Base-by-base conservation (phyloP, 2,888 invertebrate species). In the Eristalis tenax region DNA sequence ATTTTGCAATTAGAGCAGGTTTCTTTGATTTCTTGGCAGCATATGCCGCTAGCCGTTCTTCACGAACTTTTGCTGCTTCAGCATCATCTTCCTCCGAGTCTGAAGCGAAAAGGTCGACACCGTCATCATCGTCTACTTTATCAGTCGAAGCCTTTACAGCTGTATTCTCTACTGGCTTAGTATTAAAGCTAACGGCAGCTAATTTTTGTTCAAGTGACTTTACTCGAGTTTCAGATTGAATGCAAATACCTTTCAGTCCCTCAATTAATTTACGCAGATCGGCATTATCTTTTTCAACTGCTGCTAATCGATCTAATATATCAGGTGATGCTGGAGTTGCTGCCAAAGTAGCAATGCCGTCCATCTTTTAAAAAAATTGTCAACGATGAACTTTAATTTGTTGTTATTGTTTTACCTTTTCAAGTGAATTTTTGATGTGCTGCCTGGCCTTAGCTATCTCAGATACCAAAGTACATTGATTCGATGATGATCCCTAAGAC, bases 1-100 rank as follows among this genome's bases (percentile, higher is more conserved):
- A 99, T 93, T 99, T 99, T 78, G 99, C 99, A 92, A 99, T 97
- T 57, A 98, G 93, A 5, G 93, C 95, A 32, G 98, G 97, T 93
- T 99, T 99, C 93, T 97, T 98, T 5, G 97, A 94, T 94, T 99
- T 99, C 93, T 98, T 99, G 3, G 96, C 97, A 91, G 96, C 95
- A 92, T 99, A 99, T 64, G 97, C 98, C 88, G 97, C 96, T 76
- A 99, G 94, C 78, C 98, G 95, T 93, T 98, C 96, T 92, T 98
- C 96, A 95, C 96, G 90, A 96, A 93, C 94, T 95, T 96, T 86
- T 94, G 96, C 96, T 87, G 96, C 97, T 88, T 95, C 97, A 90
- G 94, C 94, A 93, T 95, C 96, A 90, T 96, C 96, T 90, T 94
- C 94, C 89, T 96, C 97, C 89, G 96, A 96, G 89, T 97, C 97